Conservation (phyloP, 1,140 invertebrate genomes). For the Neodiprion fabricii region DNA sequence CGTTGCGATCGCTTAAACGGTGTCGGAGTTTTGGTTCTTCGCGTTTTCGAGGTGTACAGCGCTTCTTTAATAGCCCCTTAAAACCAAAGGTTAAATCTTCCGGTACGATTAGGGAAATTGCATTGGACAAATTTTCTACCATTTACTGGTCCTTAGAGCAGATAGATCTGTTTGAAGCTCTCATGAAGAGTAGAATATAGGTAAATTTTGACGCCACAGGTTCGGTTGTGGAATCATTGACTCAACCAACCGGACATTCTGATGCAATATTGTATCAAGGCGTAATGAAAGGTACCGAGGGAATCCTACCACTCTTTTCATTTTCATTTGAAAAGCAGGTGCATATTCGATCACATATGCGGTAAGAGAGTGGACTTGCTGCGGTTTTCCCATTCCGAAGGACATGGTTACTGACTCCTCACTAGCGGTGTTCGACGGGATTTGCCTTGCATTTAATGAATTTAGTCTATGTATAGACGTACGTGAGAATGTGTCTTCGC, state of each 20-base stretch:
- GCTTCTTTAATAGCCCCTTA: background rate
- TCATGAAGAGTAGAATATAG: slow-evolving; percentile 8
- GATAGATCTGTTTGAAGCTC: slow-evolving; percentile 12
- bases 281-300: slow-evolving; percentile 9
- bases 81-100: slow-evolving; percentile 16
- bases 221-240: slow-evolving; percentile 14
- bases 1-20: no score
- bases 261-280: slow-evolving; percentile 21
- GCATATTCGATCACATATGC: slow-evolving; percentile 22
- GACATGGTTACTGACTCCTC: slow-evolving; percentile 23
- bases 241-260: slow-evolving; percentile 17
- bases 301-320: slow-evolving; percentile 23
- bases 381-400: slow-evolving; percentile 15
- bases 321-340: slow-evolving; percentile 27
- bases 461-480: background rate
- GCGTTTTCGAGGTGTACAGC: no score
- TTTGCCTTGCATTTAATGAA: slow-evolving; percentile 23
- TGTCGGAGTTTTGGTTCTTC: no score
- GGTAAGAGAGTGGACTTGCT: slow-evolving; percentile 23
- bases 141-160: slow-evolving; percentile 27
- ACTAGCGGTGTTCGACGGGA: slow-evolving; percentile 22
- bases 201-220: slow-evolving; percentile 27
- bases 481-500: background rate
- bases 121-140: slow-evolving; percentile 15
- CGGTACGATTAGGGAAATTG: slow-evolving; percentile 18